Conservation (phyloP, 2,888 invertebrate genomes). For the Ryuthela nishihirai region DNA sequence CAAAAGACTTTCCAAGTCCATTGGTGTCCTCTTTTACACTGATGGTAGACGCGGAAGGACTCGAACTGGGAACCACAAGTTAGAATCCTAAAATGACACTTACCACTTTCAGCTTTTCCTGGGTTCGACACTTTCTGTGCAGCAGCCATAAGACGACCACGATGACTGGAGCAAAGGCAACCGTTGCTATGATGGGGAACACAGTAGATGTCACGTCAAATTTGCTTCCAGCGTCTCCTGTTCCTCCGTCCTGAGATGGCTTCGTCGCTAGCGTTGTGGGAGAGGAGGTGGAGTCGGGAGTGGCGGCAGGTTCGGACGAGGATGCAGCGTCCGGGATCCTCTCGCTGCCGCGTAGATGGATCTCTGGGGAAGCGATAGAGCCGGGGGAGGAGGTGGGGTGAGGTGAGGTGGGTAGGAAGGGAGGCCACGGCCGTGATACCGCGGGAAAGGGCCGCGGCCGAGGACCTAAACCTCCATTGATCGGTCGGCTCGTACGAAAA, state of each 20-base stretch:
- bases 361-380: background rate
- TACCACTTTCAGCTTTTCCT: constrained; percentile 27
- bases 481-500: constrained; percentile 2
- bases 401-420: constrained; percentile 17
- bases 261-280: background rate
- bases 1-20: too few relatives aligned
- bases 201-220: constrained; percentile 15
- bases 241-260: background rate
- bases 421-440: constrained; percentile 3
- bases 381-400: constrained; percentile 17
- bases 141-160: constrained; percentile 30
- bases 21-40: too few relatives aligned
- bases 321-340: background rate
- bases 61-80: background rate
- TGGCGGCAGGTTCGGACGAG: constrained; percentile 6
- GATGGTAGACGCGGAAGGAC: too few relatives aligned
- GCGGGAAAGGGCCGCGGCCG: background rate
- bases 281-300: background rate
- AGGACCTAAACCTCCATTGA: background rate
- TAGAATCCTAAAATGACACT: background rate
- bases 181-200: constrained; percentile 27
- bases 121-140: constrained; percentile 19
- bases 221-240: too few relatives aligned
- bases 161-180: constrained; percentile 36
- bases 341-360: background rate